phyloP scores from a whole-genome alignment of 2,113 vertebrate genomes.

The Harpagus bidentatus region DNA sequence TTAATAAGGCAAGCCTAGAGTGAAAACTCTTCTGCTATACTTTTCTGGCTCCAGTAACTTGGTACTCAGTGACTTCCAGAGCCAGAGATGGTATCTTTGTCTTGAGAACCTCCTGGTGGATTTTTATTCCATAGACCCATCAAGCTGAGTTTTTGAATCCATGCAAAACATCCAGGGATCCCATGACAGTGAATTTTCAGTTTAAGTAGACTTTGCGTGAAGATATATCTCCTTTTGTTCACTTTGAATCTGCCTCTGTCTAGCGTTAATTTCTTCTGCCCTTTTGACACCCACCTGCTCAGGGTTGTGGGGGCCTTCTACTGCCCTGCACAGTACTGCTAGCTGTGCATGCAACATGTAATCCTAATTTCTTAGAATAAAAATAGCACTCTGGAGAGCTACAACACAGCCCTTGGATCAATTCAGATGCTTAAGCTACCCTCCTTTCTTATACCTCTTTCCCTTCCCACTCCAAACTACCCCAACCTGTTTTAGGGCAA shows the following conservation, averaged over 20 bases:
- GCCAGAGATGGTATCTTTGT: background rate
- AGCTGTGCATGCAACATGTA: rapidly evolving
- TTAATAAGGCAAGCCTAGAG: background rate
- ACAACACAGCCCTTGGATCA: background rate
- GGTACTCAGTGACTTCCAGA: background rate
- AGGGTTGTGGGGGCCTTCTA: background rate
- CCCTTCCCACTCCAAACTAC: background rate
- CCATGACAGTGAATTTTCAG: background rate
- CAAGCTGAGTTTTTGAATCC: background rate
- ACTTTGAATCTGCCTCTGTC: background rate
- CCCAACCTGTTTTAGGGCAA: background rate
- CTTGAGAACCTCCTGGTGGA: background rate
- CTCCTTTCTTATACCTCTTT: background rate
- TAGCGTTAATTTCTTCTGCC: background rate
- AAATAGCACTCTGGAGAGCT: background rate
- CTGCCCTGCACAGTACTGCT: background rate
- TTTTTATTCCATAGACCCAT: background rate
- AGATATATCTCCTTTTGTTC: background rate
- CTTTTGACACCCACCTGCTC: background rate
- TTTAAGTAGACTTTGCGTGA: background rate
- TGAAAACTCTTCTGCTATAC: background rate
- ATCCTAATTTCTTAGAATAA: background rate
- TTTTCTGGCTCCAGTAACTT: background rate
- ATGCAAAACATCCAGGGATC: background rate
- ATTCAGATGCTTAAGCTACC: background rate